phyloP scores from a whole-genome alignment of 1,140 invertebrate genomes.

The Drosophila nannoptera region DNA sequence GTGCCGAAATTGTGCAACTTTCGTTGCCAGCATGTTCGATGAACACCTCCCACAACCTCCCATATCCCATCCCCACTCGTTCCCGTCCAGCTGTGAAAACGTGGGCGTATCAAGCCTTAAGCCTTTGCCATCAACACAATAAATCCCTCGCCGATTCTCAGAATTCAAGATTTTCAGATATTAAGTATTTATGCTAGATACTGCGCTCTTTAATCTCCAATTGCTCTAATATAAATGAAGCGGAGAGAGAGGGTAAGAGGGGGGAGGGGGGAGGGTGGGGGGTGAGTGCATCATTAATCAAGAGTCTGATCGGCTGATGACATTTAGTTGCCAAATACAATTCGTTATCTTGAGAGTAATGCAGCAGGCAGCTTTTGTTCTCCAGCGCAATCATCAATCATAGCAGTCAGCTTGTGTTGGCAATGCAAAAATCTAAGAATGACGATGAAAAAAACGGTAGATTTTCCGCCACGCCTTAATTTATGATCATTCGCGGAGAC shows the following conservation, averaged over 20 bases:
- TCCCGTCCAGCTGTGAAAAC: not conserved
- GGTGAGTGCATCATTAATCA: constrained; percentile 57
- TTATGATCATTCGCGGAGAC: constrained; percentile 59
- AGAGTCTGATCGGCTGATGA: constrained; percentile 60
- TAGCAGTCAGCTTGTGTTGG: constrained; percentile 45
- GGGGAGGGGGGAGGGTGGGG: too few relatives aligned
- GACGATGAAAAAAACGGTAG: too few relatives aligned
- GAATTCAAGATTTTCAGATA: not conserved
- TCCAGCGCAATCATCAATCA: constrained; percentile 56
- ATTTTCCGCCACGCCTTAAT: constrained; percentile 37
- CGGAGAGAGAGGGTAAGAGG: too few relatives aligned
- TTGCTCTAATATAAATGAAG: constrained; percentile 4
- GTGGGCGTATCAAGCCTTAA: constrained; percentile 16
- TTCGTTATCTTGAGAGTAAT: constrained; percentile 36
- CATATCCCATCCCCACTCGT: too few relatives aligned
- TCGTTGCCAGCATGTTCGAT: constrained; percentile 10
- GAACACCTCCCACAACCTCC: too few relatives aligned
- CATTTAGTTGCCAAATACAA: constrained; percentile 37
- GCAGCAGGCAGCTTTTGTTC: constrained; percentile 50
- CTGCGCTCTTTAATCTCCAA: constrained; percentile 15
- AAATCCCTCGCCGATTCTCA: not conserved
- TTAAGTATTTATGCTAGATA: not conserved
- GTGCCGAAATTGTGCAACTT: constrained; percentile 10
- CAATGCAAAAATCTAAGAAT: constrained; percentile 15
- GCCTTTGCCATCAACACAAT: not conserved